Percentiles rank a stretch among this genome's conserved stretches.
These are phyloP conservation scores for Periophthalmodon schlosseri DNA, from an alignment of 2,113 vertebrate species.

Conservation along the genomic window DNA sequence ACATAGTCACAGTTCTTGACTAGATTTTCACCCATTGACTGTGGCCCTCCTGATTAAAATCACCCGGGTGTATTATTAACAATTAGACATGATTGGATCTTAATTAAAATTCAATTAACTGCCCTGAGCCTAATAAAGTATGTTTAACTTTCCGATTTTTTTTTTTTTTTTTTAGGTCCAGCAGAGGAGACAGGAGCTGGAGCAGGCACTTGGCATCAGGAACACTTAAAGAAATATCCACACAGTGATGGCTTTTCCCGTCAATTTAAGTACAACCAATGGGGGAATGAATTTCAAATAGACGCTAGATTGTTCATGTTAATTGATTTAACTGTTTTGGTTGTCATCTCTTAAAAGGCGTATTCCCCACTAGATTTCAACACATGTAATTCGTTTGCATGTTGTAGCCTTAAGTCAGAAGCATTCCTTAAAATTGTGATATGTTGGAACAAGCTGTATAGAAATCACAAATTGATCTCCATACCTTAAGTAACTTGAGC, in stretches of 20 bases:
- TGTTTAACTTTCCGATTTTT: not conserved
- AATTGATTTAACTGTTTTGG: conserved; percentile 27
- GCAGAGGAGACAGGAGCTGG: conserved; percentile 95
- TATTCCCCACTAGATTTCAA: not conserved
- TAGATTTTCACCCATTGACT: too few relatives aligned
- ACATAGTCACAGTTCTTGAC: too few relatives aligned
- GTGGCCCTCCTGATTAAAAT: too few relatives aligned
- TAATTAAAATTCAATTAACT: too few relatives aligned
- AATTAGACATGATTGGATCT: too few relatives aligned
- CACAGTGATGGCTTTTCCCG: not conserved
- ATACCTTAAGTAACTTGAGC: conserved; percentile 1
- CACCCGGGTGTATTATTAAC: too few relatives aligned
- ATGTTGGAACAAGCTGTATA: not conserved
- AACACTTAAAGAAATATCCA: conserved; percentile 80
- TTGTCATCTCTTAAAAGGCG: conserved; percentile 17
- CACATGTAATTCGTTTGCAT: conserved; percentile 23
- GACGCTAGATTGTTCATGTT: conserved; percentile 36
- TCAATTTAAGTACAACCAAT: conserved; percentile 10
- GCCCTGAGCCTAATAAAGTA: too few relatives aligned
- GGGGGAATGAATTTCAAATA: conserved; percentile 34
- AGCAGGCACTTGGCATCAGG: conserved; percentile 96
- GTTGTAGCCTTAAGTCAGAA: conserved; percentile 49
- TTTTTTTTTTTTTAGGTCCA: conserved; percentile 83
- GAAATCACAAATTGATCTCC: conserved; percentile 14
- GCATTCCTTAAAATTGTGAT: conserved; percentile 59